Evolutionary conservation across 2,888 invertebrate species (phyloP).

Genomic region (Cantharis lateralis): DNA sequence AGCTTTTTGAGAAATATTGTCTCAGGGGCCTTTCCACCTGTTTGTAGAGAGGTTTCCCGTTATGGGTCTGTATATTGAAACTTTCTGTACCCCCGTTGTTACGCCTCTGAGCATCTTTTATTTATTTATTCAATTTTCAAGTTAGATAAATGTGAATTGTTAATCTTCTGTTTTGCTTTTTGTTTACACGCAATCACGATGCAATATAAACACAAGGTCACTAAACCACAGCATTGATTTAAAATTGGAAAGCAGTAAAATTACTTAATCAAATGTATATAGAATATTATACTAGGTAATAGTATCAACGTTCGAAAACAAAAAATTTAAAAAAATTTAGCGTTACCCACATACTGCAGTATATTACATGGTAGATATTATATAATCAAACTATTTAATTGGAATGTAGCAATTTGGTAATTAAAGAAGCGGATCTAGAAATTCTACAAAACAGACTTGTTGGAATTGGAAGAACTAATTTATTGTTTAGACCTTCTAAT

Average conservation of each 20-base stretch:
- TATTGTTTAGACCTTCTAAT: background rate
- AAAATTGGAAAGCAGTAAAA: background rate
- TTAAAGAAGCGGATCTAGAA: background rate
- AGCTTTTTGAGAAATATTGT: too few species aligned
- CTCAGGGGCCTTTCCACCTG: too few species aligned
- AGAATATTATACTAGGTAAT: background rate
- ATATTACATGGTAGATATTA: background rate
- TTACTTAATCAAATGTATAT: background rate
- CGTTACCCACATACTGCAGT: too few species aligned
- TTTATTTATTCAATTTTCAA: background rate
- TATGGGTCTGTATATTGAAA: too few species aligned
- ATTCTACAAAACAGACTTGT: background rate
- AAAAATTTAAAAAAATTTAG: background rate
- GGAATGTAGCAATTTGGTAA: background rate
- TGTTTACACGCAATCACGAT: background rate
- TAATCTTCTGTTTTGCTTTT: background rate
- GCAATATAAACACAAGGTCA: background rate
- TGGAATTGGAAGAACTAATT: background rate
- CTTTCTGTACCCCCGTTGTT: background rate
- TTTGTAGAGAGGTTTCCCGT: too few species aligned
- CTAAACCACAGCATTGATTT: background rate
- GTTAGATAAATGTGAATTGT: background rate
- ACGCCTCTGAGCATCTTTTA: background rate
- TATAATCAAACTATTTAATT: background rate
- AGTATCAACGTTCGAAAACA: background rate